These are phyloP conservation scores for Pararge aegeria DNA, from an alignment of 1,140 invertebrate species.

Conservation along the genomic window DNA sequence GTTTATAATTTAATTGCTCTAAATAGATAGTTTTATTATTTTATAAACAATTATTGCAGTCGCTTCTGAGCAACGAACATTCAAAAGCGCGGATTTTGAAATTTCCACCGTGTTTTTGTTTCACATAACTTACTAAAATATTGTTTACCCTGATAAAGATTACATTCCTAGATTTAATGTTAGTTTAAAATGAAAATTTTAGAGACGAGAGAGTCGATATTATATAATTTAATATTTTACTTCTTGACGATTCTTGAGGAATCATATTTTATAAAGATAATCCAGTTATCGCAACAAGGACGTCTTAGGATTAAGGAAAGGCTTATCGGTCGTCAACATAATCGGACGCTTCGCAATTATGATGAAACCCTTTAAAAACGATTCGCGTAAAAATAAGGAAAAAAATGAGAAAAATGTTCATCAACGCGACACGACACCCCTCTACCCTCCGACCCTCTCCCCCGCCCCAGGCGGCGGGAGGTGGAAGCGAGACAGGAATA, in stretches of 20 bases:
- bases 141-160: too few species aligned
- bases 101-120: too few species aligned
- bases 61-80: too few species aligned
- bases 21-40: too few species aligned
- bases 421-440: slow-evolving; percentile 76
- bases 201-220: background rate
- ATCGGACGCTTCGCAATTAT: slow-evolving; percentile 75
- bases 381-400: slow-evolving; percentile 77
- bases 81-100: too few species aligned
- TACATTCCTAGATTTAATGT: too few species aligned
- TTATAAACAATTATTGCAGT: too few species aligned
- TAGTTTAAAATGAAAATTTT: too few species aligned
- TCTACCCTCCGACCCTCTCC: slow-evolving; percentile 39
- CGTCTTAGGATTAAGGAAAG: slow-evolving; percentile 21
- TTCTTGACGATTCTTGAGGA: too few species aligned
- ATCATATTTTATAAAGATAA: background rate
- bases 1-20: too few species aligned
- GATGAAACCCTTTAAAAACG: slow-evolving; percentile 79
- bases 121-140: too few species aligned
- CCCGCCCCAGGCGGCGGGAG: slow-evolving; percentile 65
- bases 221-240: too few species aligned
- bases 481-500: slow-evolving; percentile 46
- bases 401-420: slow-evolving; percentile 79
- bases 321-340: slow-evolving; percentile 68
- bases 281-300: background rate